Evolutionary conservation across 2,797 vertebrate species (phyloP).

Genomic region (Cyprinella venusta): DNA sequence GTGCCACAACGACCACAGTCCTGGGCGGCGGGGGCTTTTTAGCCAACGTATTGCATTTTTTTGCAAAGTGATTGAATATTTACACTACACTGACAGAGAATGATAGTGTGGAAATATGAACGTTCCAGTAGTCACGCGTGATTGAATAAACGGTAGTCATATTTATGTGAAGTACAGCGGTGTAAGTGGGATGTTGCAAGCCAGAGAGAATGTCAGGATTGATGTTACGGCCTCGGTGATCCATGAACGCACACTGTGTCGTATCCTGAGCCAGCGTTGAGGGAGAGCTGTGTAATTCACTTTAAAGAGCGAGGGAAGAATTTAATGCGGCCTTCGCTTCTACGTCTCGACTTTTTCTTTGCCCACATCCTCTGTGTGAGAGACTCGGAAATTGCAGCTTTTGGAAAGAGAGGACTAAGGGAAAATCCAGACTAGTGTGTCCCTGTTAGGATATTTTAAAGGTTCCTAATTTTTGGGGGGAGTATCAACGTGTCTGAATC

Average conservation of each 20-base stretch:
- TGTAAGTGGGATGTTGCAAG: background rate
- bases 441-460: background rate
- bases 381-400: background rate
- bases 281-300: constrained; percentile 19
- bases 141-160: background rate
- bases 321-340: background rate
- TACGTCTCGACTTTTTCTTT: background rate
- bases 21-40: background rate
- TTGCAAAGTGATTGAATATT: constrained; percentile 8
- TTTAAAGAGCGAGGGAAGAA: constrained; percentile 19
- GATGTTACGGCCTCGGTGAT: background rate
- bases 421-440: background rate
- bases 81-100: background rate
- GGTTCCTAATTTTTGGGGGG: background rate
- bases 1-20: constrained; percentile 4
- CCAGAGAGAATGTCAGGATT: background rate
- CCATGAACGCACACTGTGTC: background rate
- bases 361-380: constrained; percentile 19
- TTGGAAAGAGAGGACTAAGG: no score
- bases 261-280: background rate
- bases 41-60: background rate
- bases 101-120: background rate
- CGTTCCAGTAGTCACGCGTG: background rate
- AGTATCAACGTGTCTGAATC: background rate
- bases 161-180: background rate